A percentile compares a stretch with the other conserved stretches of the same genome.
phyloP scores from a whole-genome alignment of 2,113 vertebrate genomes.

The Ceyx margarethae region DNA sequence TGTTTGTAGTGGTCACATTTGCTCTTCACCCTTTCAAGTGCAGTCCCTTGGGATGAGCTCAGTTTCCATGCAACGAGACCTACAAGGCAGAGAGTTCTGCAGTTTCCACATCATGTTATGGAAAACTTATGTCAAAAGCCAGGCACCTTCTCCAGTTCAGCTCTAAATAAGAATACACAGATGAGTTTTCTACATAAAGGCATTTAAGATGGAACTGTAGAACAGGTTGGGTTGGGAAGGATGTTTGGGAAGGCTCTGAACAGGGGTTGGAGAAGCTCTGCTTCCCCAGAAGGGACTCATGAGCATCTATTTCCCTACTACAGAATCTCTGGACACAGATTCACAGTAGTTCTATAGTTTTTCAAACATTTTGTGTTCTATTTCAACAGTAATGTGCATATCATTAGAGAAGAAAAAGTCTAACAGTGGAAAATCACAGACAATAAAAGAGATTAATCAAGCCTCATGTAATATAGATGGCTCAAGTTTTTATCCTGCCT shows the following conservation, averaged over 20 bases:
- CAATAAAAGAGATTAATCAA: background rate
- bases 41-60: background rate
- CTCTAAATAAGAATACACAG: background rate
- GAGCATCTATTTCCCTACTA: background rate
- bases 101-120: background rate
- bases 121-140: background rate
- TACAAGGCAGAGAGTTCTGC: background rate
- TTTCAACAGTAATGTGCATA: rapidly evolving
- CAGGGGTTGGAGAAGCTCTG: background rate
- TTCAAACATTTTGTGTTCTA: background rate
- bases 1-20: background rate
- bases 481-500: background rate
- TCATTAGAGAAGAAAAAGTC: background rate
- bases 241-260: background rate
- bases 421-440: background rate
- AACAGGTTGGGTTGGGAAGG: background rate
- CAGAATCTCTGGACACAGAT: background rate
- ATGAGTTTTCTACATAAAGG: background rate
- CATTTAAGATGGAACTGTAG: background rate
- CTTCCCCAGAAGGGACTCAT: background rate
- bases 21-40: background rate
- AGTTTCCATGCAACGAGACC: background rate
- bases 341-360: background rate
- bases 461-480: background rate
- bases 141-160: background rate